Evolutionary conservation across 2,797 vertebrate species (phyloP).

Genomic region (Silurus lanzhouensis): DNA sequence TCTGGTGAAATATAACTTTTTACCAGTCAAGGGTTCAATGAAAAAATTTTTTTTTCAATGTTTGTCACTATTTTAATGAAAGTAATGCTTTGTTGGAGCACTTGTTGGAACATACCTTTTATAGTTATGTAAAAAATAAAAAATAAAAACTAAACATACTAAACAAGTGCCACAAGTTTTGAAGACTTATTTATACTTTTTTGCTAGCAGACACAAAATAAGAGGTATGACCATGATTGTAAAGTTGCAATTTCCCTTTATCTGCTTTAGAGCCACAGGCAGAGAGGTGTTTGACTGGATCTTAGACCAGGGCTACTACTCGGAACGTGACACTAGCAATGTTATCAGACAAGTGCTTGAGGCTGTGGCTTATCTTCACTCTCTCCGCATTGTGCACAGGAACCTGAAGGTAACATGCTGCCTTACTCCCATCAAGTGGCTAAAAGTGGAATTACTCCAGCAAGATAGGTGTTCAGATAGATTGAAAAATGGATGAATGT

Average conservation of each 20-base stretch:
- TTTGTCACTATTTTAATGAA: neutral
- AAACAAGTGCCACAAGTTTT: neutral
- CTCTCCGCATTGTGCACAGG: slow-evolving; percentile 92
- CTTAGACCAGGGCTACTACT: slow-evolving; percentile 98
- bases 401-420: slow-evolving; percentile 88
- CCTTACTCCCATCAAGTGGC: slow-evolving; percentile 53
- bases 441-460: slow-evolving; percentile 24
- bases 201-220: neutral
- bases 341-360: slow-evolving; percentile 96
- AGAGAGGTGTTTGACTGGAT: slow-evolving; percentile 99
- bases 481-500: too few species aligned
- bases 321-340: slow-evolving; percentile 95
- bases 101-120: neutral
- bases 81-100: neutral
- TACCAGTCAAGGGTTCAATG: neutral
- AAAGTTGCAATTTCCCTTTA: slow-evolving; percentile 13
- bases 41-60: neutral
- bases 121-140: neutral
- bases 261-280: slow-evolving; percentile 85
- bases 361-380: slow-evolving; percentile 96
- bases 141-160: too few species aligned
- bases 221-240: neutral
- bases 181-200: neutral
- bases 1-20: neutral
- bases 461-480: neutral